Base-by-base conservation (phyloP, 2,888 invertebrate genomes). In the Megastigmus dorsalis region DNA sequence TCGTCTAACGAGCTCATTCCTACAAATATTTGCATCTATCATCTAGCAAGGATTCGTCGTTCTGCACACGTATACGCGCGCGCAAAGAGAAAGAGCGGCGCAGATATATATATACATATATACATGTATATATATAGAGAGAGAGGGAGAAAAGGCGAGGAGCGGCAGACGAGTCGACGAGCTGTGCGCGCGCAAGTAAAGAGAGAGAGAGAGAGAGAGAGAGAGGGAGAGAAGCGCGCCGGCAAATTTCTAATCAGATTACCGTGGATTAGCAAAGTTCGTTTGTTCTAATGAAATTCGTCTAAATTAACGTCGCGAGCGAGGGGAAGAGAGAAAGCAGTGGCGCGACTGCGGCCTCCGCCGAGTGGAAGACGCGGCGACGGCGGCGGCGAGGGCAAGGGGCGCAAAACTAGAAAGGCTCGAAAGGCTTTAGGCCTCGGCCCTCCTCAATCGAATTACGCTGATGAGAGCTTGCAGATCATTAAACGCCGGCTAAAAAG, bases 221-320 rank as follows among this genome's bases (percentile, higher is more conserved):
- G 43, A 74, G 79, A 81, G 81, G 80, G 81, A 81, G 41, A 18
- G 60, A 52, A 23, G 20, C 83, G 83, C 82, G 81, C 86, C 82
- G 83, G 84, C 84, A 84, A 87, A 87, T 87, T 86, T 86, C 87
- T 87, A 87, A 87, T 87, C 87, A 86, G 86, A 87, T 87, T 87
- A 87, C 82, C 82, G 81, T 82, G 86, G 86, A 87, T 87, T 86
- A 87, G 86, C 83, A 85, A 85, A 87, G 86, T 87, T 87, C 87
- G 87, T 87, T 87, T 87, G 87, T 87, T 86, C 87, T 87, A 86
- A 87, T 86, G 87, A 87, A 87, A 87, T 87, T 86, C 86, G 87
- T 87, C 86, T 86, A 87, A 87, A 87, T 87, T 87, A 87, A 86
- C 86, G 87, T 86, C 85, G 83, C 80, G 79, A 77, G 76, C 80